Conservation (phyloP, 2,888 invertebrate genomes). For the Apotomis capreana region DNA sequence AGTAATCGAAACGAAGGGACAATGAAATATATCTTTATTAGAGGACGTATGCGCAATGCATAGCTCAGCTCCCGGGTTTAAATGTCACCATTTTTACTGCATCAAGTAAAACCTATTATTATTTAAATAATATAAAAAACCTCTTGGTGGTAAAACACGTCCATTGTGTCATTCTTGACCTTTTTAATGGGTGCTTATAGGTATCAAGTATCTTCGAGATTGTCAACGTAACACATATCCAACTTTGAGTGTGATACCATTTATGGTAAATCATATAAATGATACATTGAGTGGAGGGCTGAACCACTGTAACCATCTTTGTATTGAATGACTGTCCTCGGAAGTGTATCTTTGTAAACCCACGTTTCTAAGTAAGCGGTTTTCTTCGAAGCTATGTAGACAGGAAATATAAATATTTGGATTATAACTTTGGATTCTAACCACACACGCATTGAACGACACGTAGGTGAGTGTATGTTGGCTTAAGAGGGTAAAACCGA, state of each 20-base stretch:
- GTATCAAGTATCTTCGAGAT: constrained; percentile 13
- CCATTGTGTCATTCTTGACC: constrained; percentile 21
- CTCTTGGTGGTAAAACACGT: constrained; percentile 21
- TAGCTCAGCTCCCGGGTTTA: constrained; percentile 35
- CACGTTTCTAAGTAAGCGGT: constrained; percentile 33
- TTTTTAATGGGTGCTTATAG: constrained; percentile 22
- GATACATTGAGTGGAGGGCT: neutral
- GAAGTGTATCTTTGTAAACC: constrained; percentile 30
- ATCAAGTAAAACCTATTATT: constrained; percentile 9
- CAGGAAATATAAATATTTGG: constrained; percentile 35
- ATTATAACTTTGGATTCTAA: constrained; percentile 34
- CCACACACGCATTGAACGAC: constrained; percentile 10
- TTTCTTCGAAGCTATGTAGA: constrained; percentile 31
- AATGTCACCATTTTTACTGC: constrained; percentile 16
- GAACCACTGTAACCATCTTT: constrained; percentile 7
- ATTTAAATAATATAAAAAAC: no score
- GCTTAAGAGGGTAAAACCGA: neutral
- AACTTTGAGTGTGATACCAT: constrained; percentile 12
- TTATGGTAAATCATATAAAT: neutral
- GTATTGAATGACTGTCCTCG: constrained; percentile 20
- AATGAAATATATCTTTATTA: constrained; percentile 47
- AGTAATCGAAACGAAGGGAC: constrained; percentile 31
- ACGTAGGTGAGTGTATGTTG: neutral
- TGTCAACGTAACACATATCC: constrained; percentile 27
- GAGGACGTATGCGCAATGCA: constrained; percentile 33